Conservation (phyloP, 53 echinoderm and acorn worm species). For the Stichopus horrens region DNA sequence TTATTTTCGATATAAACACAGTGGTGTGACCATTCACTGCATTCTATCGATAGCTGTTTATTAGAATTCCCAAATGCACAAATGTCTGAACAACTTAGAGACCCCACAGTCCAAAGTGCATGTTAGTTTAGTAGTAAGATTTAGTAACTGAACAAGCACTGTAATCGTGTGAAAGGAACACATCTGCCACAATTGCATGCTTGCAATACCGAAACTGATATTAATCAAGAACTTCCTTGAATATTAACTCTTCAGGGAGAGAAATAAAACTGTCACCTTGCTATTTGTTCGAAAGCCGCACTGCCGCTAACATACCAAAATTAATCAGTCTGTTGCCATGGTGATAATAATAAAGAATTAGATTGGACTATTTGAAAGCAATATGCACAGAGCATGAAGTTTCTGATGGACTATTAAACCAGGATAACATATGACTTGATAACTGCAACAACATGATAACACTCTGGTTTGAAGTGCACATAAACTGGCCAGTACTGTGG, state of each 20-base stretch:
- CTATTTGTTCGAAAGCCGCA: not conserved
- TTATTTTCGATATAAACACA: too few relatives aligned
- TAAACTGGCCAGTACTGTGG: too few relatives aligned
- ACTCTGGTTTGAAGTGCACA: too few relatives aligned
- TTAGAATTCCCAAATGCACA: too few relatives aligned
- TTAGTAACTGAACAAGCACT: not conserved
- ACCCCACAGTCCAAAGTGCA: not conserved
- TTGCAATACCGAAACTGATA: constrained; percentile 11
- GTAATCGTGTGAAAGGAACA: not conserved
- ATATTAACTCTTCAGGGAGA: not conserved
- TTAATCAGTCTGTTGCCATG: not conserved
- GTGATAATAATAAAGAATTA: not conserved
- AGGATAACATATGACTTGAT: too few relatives aligned
- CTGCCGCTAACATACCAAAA: not conserved
- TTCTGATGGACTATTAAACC: too few relatives aligned
- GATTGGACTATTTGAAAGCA: not conserved
- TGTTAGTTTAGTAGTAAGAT: constrained; percentile 1
- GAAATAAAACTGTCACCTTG: not conserved
- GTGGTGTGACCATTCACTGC: too few relatives aligned
- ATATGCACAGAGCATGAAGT: too few relatives aligned
- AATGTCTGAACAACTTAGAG: too few relatives aligned
- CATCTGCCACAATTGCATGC: not conserved
- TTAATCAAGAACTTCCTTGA: not conserved
- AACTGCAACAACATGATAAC: too few relatives aligned
- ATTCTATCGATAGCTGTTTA: too few relatives aligned